Evolutionary conservation across 1,140 invertebrate genomes (phyloP), one percentile per base, ranked within the genome.

Genomic region (Tetramorium simillimum): DNA sequence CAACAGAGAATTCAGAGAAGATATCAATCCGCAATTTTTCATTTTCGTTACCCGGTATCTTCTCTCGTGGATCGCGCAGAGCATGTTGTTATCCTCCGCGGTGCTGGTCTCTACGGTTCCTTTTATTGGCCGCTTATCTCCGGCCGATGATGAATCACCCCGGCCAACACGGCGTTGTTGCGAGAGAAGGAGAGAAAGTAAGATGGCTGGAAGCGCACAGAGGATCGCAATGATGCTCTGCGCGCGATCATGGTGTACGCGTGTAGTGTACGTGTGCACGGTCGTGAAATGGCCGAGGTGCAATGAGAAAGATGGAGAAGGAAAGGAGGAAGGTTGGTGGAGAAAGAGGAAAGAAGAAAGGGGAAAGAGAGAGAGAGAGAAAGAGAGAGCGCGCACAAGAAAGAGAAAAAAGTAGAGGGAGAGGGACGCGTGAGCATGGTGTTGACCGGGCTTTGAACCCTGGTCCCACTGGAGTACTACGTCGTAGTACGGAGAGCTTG

Each of bases 371-470:
- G 37, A 51, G 16, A 53, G 69, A 49, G 51, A 16, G n/a, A n/a
- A n/a, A n/a, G n/a, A n/a, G 10, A 14, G 21, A 33, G 40, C 3
- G 33, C 3, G 33, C 33, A 33, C 33, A 33, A 37, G 75, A 46
- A 24, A 58, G 14, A n/a, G 63, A 78, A 49, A 62, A 28, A 37
- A 40, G 21, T 53, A 62, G 56, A 24, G 77, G 84, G 69, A 87
- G 78, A 87, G 70, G 69, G 90, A 86, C 65, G 67, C 69, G 75
- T 40, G 67, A 81, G 18, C 92, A 90, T 89, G 91, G 91, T 90
- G 91, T 94, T 94, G 92, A 93, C 92, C 93, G 93, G 93, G 92
- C 92, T 94, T 93, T 94, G 92, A 94, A 93, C 93, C 89, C 91
- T 91, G 87, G 91, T 91, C 88, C 80, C 90, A 88, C 89, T 93